Conservation (phyloP, 2,113 vertebrate species). For the Sterrhoptilus dennistouni region DNA sequence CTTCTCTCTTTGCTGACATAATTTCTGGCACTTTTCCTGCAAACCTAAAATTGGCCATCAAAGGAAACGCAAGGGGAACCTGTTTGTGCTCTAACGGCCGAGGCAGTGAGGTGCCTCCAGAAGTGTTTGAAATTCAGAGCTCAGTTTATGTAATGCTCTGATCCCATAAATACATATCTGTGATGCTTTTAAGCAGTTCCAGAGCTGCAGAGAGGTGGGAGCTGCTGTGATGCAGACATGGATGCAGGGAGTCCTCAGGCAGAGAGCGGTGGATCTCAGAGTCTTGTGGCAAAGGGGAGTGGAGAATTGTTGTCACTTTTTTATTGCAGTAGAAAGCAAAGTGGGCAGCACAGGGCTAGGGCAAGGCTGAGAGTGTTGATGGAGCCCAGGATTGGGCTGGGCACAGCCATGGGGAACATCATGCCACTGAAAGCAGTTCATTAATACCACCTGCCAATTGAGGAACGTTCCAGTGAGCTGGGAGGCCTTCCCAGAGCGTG, state of each 20-base stretch:
- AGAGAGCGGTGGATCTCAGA: not conserved
- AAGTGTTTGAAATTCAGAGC: not conserved
- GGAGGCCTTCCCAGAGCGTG: not conserved
- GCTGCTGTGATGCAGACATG: not conserved
- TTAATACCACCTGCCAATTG: not conserved
- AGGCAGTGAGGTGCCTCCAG: not conserved
- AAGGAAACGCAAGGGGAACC: not conserved
- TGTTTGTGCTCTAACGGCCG: not conserved
- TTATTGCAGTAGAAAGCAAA: not conserved
- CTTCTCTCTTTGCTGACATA: not conserved
- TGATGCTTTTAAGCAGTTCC: not conserved
- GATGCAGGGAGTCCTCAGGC: not conserved
- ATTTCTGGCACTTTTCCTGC: conserved; percentile 12
- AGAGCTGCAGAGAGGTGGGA: not conserved
- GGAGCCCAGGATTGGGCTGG: not conserved
- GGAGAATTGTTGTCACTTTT: not conserved
- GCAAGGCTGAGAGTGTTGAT: not conserved
- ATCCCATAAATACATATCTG: not conserved
- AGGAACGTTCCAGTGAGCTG: not conserved
- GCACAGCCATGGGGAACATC: not conserved
- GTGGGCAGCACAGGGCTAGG: not conserved
- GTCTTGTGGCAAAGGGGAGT: fast-evolving
- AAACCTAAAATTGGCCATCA: not conserved
- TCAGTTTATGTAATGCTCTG: not conserved
- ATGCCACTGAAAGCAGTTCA: not conserved